Evolutionary conservation across 2,113 vertebrate species (phyloP), one percentile per base, ranked within the genome.

Genomic region (Fulmarus glacialis): DNA sequence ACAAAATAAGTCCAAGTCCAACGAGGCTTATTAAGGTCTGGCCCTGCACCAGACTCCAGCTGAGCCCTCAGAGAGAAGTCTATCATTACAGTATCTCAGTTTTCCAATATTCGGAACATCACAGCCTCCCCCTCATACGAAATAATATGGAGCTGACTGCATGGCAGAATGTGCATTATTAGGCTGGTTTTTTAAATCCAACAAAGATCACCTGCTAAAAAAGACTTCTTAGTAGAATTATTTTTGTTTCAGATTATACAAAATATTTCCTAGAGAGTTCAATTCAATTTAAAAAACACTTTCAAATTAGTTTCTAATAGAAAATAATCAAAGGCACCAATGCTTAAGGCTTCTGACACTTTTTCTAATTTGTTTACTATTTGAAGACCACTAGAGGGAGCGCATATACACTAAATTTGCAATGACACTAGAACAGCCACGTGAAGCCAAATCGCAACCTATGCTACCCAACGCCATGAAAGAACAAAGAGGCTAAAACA

Each of bases 331-430:
- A 48, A 34, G 23, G 36, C 24, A 48, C 8, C 36, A 48, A 9
- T 2, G 20, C 15, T 50, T 64, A 36, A 22, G 15, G 36, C 53
- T 11, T 11, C 14, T 15, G n/a, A 8, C 21, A 2, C 40, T 27
- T 45, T 38, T n/a, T 52, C 55, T 26, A 7, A 45, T 34, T 17
- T 12, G 66, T 34, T 62, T 34, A 30, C 27, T 18, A 34, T 8
- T 18, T 30, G 36, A 34, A 38, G 42, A 38, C 78, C 97, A 9
- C 87, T 24, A 85, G 97, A 62, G 96, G 96, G 97, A 18, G 96
- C 7, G 13, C 66, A 75, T 2, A 74, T 3, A 87, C 90, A 34
- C 82, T 4, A 7, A 36, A 70, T 52, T 59, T 26, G 58, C 32
- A 55, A 71, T 34, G 30, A 8, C 24, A 42, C 32, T 12, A 14